phyloP scores from a whole-genome alignment of 2,888 invertebrate species.

The Agriotes lineatus region DNA sequence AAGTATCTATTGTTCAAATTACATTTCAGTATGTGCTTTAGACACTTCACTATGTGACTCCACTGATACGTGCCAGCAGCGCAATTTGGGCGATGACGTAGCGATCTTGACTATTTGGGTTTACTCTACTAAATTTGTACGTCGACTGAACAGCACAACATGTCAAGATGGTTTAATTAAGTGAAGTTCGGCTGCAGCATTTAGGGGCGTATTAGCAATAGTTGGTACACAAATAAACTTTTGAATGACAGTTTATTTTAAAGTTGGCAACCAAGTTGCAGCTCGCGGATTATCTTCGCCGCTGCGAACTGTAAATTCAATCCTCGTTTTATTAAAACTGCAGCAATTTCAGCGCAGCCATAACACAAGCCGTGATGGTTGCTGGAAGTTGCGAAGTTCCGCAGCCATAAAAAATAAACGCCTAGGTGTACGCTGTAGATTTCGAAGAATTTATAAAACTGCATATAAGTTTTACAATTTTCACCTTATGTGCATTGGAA shows the following conservation, averaged over 20 bases:
- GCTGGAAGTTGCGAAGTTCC: conserved; percentile 1
- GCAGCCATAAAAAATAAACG: not conserved
- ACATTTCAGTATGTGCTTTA: too few relatives aligned
- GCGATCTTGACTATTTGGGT: too few relatives aligned
- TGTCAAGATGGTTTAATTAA: too few relatives aligned
- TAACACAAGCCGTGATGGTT: not conserved
- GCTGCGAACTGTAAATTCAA: not conserved
- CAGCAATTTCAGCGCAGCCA: not conserved
- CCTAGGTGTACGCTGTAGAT: not conserved
- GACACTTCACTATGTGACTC: too few relatives aligned
- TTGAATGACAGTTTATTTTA: not conserved
- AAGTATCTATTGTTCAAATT: too few relatives aligned
- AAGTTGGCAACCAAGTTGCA: not conserved
- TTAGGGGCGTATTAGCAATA: too few relatives aligned
- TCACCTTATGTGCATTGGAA: not conserved
- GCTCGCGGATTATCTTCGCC: not conserved
- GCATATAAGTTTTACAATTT: conserved; percentile 10
- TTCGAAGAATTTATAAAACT: conserved; percentile 5
- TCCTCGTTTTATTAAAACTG: conserved; percentile 1
- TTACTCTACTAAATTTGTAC: too few relatives aligned
- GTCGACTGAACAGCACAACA: too few relatives aligned
- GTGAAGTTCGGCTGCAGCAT: too few relatives aligned
- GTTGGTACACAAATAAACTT: too few relatives aligned
- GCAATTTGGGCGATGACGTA: too few relatives aligned
- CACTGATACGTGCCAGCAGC: too few relatives aligned